Base-by-base conservation (phyloP, 2,113 vertebrate genomes). In the Melospiza georgiana region DNA sequence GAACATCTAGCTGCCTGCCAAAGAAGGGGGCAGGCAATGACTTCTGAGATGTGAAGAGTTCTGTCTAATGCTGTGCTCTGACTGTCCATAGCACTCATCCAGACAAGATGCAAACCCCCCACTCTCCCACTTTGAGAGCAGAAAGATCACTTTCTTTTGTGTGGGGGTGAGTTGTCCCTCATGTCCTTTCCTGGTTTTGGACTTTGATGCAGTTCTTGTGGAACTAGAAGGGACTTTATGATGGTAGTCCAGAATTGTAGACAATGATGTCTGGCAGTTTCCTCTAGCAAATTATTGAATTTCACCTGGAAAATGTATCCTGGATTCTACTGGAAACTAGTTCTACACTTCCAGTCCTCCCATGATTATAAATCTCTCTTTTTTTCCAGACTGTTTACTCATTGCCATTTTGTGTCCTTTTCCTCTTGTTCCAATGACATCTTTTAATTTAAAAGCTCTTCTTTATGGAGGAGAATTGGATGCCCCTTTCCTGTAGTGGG, bases 81-180 rank as follows among this genome's bases (percentile, higher is more conserved):
- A 41, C 11, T 58, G 23, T 54, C 55, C 52, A 39, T 44, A 46
- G 30, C 5, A 11, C 19, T 93, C 33, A 57, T 22, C 48, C 69
- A 78, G 69, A 33, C 20, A 68, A 57, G 27, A 75, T 35, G 27
- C 21, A 75, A 85, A 72, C 25, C 31, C 28, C 75, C 17, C 13
- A 23, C 25, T 10, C 17, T 37, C 55, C 57, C 35, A 4, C 24
- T 73, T 0, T 31, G 49, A 65, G n/a, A 84, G 24, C 46, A 87
- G 74, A 63, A 87, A 72, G 14, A 20, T 82, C 0, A 4, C 5
- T 33, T 76, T 22, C 14, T 75, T 75, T 28, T 48, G 17, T 2
- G 1, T 0, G 1, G 27, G 24, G 2, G 7, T 49, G 17, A 52
- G 35, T 16, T 27, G 9, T 84, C 6, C 41, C 20, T 74, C 2